Conservation (phyloP, 2,888 invertebrate species). For the Drosophila flavopinicola region DNA sequence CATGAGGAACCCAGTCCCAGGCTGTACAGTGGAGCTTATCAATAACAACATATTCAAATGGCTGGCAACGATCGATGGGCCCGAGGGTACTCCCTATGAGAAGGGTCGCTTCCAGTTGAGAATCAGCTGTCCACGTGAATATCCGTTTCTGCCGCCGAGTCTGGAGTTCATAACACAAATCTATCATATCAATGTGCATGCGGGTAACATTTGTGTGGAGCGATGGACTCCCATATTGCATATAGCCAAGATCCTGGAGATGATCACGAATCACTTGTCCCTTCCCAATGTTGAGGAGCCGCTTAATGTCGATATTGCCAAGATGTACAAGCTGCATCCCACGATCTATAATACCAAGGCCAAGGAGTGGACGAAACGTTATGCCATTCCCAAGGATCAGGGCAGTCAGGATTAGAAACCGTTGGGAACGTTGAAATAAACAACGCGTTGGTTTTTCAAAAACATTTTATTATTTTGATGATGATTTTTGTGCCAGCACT, state of each 20-base stretch:
- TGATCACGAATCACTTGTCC: too few species aligned
- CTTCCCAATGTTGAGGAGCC: too few species aligned
- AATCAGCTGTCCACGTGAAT: neutral
- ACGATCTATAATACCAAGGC: too few species aligned
- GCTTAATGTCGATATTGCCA: too few species aligned
- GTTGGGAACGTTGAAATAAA: neutral
- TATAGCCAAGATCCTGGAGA: too few species aligned
- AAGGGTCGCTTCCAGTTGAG: neutral
- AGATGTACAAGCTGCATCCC: neutral
- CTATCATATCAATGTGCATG: slow-evolving; percentile 1
- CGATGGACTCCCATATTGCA: neutral
- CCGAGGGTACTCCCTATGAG: neutral
- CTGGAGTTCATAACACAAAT: neutral
- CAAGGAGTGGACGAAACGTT: too few species aligned
- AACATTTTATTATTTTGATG: slow-evolving; percentile 66
- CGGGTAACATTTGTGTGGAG: neutral
- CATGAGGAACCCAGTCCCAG: neutral
- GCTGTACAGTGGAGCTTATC: neutral
- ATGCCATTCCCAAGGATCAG: neutral
- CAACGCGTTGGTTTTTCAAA: slow-evolving; percentile 58
- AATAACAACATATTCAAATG: neutral
- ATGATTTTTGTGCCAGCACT: slow-evolving; percentile 82
- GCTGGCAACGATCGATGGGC: neutral
- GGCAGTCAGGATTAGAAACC: too few species aligned
- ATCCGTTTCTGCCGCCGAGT: neutral